Percentiles rank a stretch among this genome's conserved stretches.
Evolutionary conservation across 2,113 vertebrate genomes (phyloP).

Genomic region (Hippocampus abdominalis): DNA sequence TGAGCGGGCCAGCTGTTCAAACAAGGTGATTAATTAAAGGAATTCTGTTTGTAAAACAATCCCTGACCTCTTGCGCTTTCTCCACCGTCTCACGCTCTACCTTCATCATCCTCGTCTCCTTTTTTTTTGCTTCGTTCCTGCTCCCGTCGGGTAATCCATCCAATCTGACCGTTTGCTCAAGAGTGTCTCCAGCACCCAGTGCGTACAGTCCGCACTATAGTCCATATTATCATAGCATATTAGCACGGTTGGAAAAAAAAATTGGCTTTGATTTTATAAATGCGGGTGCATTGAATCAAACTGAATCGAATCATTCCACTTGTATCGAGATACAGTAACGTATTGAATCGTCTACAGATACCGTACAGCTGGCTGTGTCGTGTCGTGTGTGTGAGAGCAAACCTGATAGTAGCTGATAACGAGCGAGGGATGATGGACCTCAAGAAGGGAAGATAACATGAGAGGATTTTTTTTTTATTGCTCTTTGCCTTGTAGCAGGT

Average conservation of each 20-base stretch:
- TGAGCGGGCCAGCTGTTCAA: conserved; percentile 92
- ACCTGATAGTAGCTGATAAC: conserved; percentile 8
- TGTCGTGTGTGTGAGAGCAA: conserved; percentile 14
- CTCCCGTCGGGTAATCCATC: conserved; percentile 33
- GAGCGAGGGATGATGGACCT: conserved; percentile 6
- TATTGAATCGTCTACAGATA: no score
- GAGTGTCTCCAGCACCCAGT: not conserved
- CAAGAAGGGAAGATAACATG: conserved; percentile 25
- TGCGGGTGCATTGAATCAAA: no score
- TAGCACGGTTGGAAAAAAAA: no score
- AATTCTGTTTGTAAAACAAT: conserved; percentile 96
- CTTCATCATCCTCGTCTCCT: conserved; percentile 22
- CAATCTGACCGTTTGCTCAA: not conserved
- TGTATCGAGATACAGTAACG: no score
- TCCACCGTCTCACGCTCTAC: conserved; percentile 40
- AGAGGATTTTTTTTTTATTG: conserved; percentile 51
- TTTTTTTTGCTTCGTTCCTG: conserved; percentile 20
- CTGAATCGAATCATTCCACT: no score
- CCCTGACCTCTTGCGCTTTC: conserved; percentile 58
- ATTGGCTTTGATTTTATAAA: no score
- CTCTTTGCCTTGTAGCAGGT: conserved; percentile 64
- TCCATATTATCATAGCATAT: conserved; percentile 41
- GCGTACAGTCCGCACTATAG: conserved; percentile 21
- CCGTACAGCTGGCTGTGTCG: conserved; percentile 22
- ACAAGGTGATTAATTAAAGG: conserved; percentile 98